Evolutionary conservation across 2,888 invertebrate species (phyloP), one percentile per base, ranked within the genome.

Genomic region (Eupsilia transversa): DNA sequence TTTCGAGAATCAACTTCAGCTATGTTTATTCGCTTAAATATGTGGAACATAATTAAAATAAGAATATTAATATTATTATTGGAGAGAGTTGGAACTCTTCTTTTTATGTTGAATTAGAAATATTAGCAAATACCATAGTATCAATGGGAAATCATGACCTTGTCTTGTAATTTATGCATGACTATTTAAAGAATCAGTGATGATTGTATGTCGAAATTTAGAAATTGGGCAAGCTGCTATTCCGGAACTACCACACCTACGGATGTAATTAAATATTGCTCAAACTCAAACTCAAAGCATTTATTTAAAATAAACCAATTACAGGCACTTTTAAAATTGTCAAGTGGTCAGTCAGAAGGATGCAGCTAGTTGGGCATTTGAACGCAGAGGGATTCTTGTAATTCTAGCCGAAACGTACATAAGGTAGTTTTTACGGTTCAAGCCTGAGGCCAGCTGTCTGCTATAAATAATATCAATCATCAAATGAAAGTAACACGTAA

Each of bases 21-120:
- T 69, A 75, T 67, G 66, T 72, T 63, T 66, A 89, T 90, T 84
- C 86, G 81, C 82, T 88, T 88, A 89, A 87, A 92, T 90, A 93
- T 93, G 91, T 93, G 85, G 93, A 91, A 93, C 92, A 89, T 89
- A 86, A 86, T 88, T 90, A 91, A 90, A 91, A 92, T 90, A 91
- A 88, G 88, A 84, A 88, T 86, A 87, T 84, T 85, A 84, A 88
- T 86, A 87, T 84, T 85, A 91, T 43, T 52, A 67, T 54, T 33
- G 27, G 92, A 92, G 93, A 93, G 93, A 86, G 83, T 79, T 66
- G 70, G 41, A 72, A 72, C 67, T 77, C 38, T 56, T 67, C 38
- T 71, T 72, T 79, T 63, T 61, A 67, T 57, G 60, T 79, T 66
- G 27, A 73, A 73, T 68, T 72, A 74, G 63, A 75, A 14, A 72